Base-by-base conservation (phyloP, 2,888 invertebrate genomes). In the Augochlorella aurata region DNA sequence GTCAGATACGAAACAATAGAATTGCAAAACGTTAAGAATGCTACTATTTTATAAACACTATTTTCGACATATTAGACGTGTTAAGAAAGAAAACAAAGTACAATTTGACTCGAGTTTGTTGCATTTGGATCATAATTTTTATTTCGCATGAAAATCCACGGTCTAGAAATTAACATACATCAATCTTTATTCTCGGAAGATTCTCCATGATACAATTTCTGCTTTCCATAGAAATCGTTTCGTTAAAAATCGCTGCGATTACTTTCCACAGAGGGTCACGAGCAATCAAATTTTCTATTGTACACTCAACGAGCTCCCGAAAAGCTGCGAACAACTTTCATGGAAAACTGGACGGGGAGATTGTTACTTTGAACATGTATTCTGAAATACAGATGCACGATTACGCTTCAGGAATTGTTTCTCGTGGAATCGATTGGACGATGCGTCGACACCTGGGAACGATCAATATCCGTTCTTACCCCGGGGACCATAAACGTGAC, bases 141-240 rank as follows among this genome's bases (percentile, higher is more conserved):
- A 38, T 38, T 3, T 5, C 7, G 38, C 38, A 38, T 4, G 38
- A 7, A 38, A 0, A 38, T 38, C 38, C 38, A 7, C 38, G 2
- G 29, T 29, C 2, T 29, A 29, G 29, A 2, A 29, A 38, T 38
- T 38, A 38, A 38, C 7, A 38, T 38, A 38, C 38, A 5, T 38
- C 38, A 7, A 38, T 29, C 29, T 29, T 29, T 29, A 29, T 38
- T 7, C 38, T 5, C 38, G 1, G 14, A 58, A 24, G 12, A 58
- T 58, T 24, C 21, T 58, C 24, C 21, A 14, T 45, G 52, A 47
- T 73, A 67, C n/a, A 49, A 74, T 18, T 76, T 52, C 58, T 49
- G 24, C 49, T 74, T 47, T 49, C 10, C 14, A 61, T 61, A 29
- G 9, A 61, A 29, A 61, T 29, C 3, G 0, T 49, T 2, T 47